A percentile compares a stretch with the other conserved stretches of the same genome.
Evolutionary conservation across 2,797 vertebrate genomes (phyloP).

Genomic region (Aeoliscus strigatus): DNA sequence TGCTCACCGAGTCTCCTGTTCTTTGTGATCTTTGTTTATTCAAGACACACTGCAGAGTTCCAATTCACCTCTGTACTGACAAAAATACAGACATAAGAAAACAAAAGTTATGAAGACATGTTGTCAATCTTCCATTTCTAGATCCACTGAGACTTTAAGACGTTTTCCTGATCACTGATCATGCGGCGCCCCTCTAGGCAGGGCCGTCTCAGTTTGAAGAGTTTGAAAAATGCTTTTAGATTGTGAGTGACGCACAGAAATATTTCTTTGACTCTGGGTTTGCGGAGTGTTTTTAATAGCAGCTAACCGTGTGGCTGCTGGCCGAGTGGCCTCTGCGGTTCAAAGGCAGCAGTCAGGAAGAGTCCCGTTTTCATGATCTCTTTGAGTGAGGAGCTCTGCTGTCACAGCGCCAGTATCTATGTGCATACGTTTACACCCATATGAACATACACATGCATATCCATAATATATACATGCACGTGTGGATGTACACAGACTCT

Average conservation of each 20-base stretch:
- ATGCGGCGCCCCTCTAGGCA: too few relatives aligned
- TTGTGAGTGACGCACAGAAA: conserved; percentile 48
- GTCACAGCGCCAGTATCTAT: conserved; percentile 53
- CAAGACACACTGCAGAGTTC: too few relatives aligned
- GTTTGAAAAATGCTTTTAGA: conserved; percentile 53
- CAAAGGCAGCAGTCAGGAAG: conserved; percentile 57
- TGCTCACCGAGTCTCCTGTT: too few relatives aligned
- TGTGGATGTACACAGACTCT: conserved; percentile 5
- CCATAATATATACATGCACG: conserved; percentile 6
- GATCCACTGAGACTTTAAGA: too few relatives aligned
- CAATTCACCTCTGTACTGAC: too few relatives aligned
- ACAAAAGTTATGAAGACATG: too few relatives aligned
- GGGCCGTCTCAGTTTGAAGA: conserved; percentile 35
- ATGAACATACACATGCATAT: neutral
- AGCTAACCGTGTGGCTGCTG: conserved; percentile 57
- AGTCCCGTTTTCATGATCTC: conserved; percentile 62
- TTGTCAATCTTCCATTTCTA: too few relatives aligned
- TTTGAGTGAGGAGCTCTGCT: conserved; percentile 61
- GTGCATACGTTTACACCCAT: conserved; percentile 49
- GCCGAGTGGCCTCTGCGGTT: conserved; percentile 54
- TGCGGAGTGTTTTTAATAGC: conserved; percentile 62
- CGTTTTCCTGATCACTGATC: too few relatives aligned
- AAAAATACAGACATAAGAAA: too few relatives aligned
- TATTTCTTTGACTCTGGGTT: conserved; percentile 52
- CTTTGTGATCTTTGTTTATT: too few relatives aligned